Evolutionary conservation across 2,888 invertebrate species (phyloP), one percentile per base, ranked within the genome.

Genomic region (Melinopterus prodromus): DNA sequence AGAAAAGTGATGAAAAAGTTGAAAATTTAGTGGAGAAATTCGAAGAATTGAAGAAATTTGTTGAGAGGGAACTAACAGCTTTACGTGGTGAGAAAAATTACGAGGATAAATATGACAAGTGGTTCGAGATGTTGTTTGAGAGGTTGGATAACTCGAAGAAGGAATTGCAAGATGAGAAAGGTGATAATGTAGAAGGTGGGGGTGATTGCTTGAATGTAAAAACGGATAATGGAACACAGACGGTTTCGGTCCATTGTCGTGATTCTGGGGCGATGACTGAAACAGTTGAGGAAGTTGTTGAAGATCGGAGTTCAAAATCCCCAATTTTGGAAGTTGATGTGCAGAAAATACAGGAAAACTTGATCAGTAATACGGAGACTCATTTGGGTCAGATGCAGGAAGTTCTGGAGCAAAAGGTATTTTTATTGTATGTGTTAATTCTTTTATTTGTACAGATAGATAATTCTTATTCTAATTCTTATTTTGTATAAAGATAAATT

Each of bases 31-130:
- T 88, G 77, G 84, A 86, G 12, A 88, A 88, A 82, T 89, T 89
- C 82, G 89, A 89, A 76, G 84, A 85, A 78, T 86, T 89, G 77
- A 87, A 85, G 81, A 82, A 83, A 70, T 87, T 88, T 83, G 87
- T 89, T 37, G 88, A 89, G 81, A 83, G 83, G 38, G 89, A 89
- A 84, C 84, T 89, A 77, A 86, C 90, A 88, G 86, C 90, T 90
- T 82, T 92, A 90, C 85, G 89, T 88, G 86, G 91, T 91, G 90
- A 92, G 91, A 89, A 90, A 85, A 87, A 90, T 85, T 91, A 92
- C 85, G 88, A 91, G 81, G 90, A 90, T 78, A 92, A 91, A 85
- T 92, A 92, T 85, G 90, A 90, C 71, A 90, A 90, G 84, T 90
- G 91, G 87, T 91, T 92, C 83, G 90, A 90, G 84, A 87, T 83